These are phyloP conservation scores for Talpa occidentalis DNA, from an alignment of 2,113 vertebrate genomes.

Conservation along the genomic window DNA sequence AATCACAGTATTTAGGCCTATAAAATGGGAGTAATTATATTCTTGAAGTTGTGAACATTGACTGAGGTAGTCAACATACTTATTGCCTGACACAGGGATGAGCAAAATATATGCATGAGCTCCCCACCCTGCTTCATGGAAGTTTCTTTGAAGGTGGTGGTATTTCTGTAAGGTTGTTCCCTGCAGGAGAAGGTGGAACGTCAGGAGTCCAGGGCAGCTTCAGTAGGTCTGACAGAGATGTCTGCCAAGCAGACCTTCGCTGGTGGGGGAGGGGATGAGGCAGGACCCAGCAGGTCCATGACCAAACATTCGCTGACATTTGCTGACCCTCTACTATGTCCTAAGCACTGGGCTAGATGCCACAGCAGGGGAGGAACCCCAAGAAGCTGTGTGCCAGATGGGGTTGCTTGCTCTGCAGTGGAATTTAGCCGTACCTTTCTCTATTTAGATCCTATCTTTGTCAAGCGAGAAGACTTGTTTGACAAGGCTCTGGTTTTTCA, in stretches of 20 bases:
- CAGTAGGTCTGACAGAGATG: background rate
- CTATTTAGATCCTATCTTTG: slow-evolving; percentile 74
- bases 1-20: background rate
- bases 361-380: background rate
- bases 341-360: background rate
- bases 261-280: background rate
- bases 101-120: background rate
- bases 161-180: background rate
- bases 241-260: background rate
- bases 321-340: background rate
- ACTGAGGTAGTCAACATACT: background rate
- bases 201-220: background rate
- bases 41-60: background rate
- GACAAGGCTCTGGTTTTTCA: slow-evolving; percentile 68
- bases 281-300: background rate
- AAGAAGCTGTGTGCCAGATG: background rate
- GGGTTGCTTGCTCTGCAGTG: background rate
- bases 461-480: slow-evolving; percentile 58
- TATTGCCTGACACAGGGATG: background rate
- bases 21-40: background rate
- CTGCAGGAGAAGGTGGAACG: background rate
- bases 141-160: background rate
- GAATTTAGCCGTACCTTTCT: slow-evolving; percentile 51
- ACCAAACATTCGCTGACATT: background rate
- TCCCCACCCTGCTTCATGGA: background rate